Evolutionary conservation across 2,113 vertebrate genomes (phyloP).

Genomic region (Jacana jacana): DNA sequence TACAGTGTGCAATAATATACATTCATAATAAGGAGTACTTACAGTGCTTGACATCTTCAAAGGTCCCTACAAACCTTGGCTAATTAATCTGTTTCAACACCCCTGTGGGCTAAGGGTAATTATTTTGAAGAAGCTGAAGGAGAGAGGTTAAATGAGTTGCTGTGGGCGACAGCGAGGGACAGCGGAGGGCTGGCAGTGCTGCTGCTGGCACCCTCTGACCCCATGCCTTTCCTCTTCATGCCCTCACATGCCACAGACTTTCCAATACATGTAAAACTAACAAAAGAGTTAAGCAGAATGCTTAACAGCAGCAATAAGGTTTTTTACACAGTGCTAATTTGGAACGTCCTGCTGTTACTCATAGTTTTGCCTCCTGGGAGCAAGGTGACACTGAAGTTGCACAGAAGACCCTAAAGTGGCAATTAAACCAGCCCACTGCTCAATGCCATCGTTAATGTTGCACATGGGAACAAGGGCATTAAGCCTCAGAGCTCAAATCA

Average conservation of each 20-base stretch:
- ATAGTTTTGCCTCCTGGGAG: background rate
- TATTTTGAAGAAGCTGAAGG: background rate
- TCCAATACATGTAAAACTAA: background rate
- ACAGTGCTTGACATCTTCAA: conserved; percentile 11
- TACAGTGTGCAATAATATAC: background rate
- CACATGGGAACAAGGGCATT: background rate
- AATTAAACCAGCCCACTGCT: background rate
- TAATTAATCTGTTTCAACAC: conserved; percentile 30
- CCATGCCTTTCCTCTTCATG: background rate
- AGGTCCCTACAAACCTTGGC: background rate
- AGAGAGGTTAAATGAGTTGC: background rate
- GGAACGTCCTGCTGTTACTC: accelerated
- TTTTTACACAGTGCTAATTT: background rate
- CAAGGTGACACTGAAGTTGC: background rate
- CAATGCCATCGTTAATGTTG: accelerated
- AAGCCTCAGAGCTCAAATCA: background rate
- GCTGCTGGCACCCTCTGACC: background rate
- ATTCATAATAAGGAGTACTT: background rate
- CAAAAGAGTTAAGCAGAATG: background rate
- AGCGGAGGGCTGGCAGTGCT: background rate
- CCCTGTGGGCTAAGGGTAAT: background rate
- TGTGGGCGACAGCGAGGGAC: background rate
- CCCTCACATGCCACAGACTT: background rate
- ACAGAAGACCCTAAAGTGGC: background rate
- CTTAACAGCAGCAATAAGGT: background rate